Evolutionary conservation across 2,888 invertebrate genomes (phyloP), one percentile per base, ranked within the genome.

Genomic region (Acrobasis consociella): DNA sequence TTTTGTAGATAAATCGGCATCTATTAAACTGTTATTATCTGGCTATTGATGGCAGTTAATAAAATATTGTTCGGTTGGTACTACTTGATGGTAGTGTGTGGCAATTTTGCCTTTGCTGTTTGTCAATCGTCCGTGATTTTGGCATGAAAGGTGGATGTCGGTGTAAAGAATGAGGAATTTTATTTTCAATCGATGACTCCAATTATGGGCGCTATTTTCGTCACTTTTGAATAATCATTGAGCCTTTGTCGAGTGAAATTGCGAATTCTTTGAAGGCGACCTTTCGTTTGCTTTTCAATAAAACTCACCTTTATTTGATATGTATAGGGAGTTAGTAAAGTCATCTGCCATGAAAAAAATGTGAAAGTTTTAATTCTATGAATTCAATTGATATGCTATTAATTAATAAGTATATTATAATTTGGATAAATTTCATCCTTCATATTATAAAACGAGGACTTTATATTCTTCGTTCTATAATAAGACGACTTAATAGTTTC

Each of bases 11-110:
- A 88, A 87, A 89, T 89, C 80, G 85, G 79, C 86, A 85, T 86
- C 87, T 87, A 91, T 91, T 89, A 89, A 91, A 87, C 81, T 83
- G 85, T 87, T 90, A 91, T 91, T 91, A 91, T 87, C 76, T 73
- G 77, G 71, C 74, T 77, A 86, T 88, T 90, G 86, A 85, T 75
- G 85, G 77, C 80, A 71, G 87, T 89, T 89, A 88, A 88, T 87
- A 89, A 87, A 90, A 89, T 90, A 90, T 89, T 86, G 88, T 89
- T 81, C 73, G 78, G 71, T 76, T 70, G 67, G 67, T 70, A 71
- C 71, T 53, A 53, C 73, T 72, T 67, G 67, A 69, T 72, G 72
- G 70, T 72, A 73, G 73, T 81, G 78, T 81, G 81, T 75, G 78
- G 82, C 80, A 75, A 83, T 84, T 83, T 78, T 66, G 69, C 64